Conservation (phyloP, 2,797 vertebrate genomes). For the Okamejei kenojei region DNA sequence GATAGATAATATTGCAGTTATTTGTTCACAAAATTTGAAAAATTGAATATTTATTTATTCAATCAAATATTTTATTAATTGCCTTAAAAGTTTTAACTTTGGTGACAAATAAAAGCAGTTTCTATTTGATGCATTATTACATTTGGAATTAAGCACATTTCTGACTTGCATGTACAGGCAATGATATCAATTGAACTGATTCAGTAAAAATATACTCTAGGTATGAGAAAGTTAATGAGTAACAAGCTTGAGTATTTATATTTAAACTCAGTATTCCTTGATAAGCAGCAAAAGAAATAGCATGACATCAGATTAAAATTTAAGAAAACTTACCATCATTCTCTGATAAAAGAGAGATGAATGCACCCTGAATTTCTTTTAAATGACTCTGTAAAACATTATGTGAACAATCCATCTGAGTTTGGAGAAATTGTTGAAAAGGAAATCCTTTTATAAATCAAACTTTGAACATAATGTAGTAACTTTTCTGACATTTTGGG, state of each 20-base stretch:
- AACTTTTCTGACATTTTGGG: neutral
- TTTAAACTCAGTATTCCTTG: neutral
- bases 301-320: neutral
- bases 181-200: neutral
- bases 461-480: neutral
- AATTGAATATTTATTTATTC: neutral
- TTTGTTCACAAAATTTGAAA: neutral
- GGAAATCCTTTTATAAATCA: neutral
- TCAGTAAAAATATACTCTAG: neutral
- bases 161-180: neutral
- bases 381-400: slow-evolving; percentile 71
- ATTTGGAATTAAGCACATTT: neutral
- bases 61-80: neutral
- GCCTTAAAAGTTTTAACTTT: neutral
- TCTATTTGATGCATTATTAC: neutral
- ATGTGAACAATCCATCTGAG: neutral
- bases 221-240: neutral
- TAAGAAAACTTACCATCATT: slow-evolving; percentile 77
- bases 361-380: slow-evolving; percentile 91
- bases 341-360: slow-evolving; percentile 88
- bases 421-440: neutral
- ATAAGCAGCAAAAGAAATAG: neutral
- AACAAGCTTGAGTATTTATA: neutral
- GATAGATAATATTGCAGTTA: neutral
- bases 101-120: neutral